Evolutionary conservation across 2,113 vertebrate species (phyloP), one percentile per base, ranked within the genome.

Genomic region (Nerophis ophidion): DNA sequence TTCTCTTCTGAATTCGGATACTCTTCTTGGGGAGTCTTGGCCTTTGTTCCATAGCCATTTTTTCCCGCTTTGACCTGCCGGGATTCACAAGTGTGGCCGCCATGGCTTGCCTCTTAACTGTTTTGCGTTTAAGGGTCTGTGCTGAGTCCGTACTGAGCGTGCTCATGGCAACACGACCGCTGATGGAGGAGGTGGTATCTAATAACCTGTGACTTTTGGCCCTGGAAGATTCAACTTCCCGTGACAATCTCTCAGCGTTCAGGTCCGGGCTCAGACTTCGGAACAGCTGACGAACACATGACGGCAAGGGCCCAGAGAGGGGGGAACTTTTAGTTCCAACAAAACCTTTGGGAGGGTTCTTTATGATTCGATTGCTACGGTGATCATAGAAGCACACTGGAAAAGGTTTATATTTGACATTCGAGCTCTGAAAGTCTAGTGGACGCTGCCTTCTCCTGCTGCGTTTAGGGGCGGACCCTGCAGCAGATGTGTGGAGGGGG

Each of bases 361-460:
- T 91, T 19, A 93, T 75, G 65, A 93, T 90, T 64, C 91, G 77
- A 63, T 93, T 92, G 54, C 85, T 91, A 65, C 83, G 36, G 4
- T 91, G 88, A 14, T 94, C 90, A 1, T 93, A 93, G 79, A 92
- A 92, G 48, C 87, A 87, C 15, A 93, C 66, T 45, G 91, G 88
- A 60, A 87, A 86, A 5, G 77, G 89, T 78, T 93, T 93, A 72
- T 93, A 95, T 69, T 84, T 94, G 70, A 92, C 91, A 57, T 87
- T 91, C 38, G 89, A 13, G 16, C 82, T 75, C 57, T 66, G 66
- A 19, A 73, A 69, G 40, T 89, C 88, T 13, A 83, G 83, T 0
- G 76, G 87, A 1, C 34, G 90, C 59, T 66, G 84, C 12, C 19
- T 70, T 50, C 77, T 90, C 62, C 86, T 86, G 57, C 84, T 88